Conservation (phyloP, 2,888 invertebrate genomes). For the Nowickia ferox region DNA sequence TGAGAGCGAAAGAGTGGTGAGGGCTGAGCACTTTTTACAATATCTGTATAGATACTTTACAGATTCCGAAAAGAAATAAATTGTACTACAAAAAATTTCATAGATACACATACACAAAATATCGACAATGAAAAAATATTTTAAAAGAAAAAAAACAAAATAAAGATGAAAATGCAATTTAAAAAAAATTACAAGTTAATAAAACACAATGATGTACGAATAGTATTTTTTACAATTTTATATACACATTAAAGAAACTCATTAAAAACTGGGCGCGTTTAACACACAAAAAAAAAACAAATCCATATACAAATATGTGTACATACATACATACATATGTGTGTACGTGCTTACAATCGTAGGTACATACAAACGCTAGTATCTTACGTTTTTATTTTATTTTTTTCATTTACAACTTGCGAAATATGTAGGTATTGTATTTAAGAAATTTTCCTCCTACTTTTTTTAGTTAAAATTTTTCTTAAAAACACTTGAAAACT, state of each 20-base stretch:
- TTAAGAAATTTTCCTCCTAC: conserved; percentile 33
- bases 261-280: conserved; percentile 75
- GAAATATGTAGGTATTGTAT: conserved; percentile 27
- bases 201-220: conserved; percentile 21
- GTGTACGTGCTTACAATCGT: conserved; percentile 3
- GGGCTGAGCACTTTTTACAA: conserved; percentile 25
- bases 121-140: conserved; percentile 69
- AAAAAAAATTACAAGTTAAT: conserved; percentile 28
- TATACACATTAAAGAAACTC: conserved; percentile 63
- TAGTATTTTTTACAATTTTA: conserved; percentile 34
- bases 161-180: conserved; percentile 54
- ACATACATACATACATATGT: background rate
- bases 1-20: conserved; percentile 2
- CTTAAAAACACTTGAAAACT: conserved; percentile 28
- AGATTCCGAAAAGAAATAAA: conserved; percentile 67
- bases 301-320: background rate
- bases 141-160: conserved; percentile 43
- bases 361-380: background rate
- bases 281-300: conserved; percentile 15
- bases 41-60: conserved; percentile 70
- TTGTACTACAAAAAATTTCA: conserved; percentile 70
- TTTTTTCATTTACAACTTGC: conserved; percentile 45
- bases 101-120: conserved; percentile 75
- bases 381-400: background rate
- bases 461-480: conserved; percentile 43